These are phyloP conservation scores for Leptinotarsa haldemani DNA, from an alignment of 2,888 invertebrate species.

Conservation along the genomic window DNA sequence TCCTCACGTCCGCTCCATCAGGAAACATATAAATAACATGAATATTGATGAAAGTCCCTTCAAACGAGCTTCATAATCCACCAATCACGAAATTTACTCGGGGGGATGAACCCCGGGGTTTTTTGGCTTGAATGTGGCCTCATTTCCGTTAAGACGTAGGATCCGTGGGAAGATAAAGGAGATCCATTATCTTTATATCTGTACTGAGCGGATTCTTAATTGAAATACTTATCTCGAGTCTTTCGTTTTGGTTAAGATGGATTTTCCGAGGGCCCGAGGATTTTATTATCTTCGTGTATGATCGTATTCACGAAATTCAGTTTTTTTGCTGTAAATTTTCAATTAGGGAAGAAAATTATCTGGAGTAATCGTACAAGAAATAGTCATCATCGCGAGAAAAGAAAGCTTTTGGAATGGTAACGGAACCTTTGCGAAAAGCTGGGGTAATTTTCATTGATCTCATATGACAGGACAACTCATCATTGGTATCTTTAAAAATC, in stretches of 20 bases:
- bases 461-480: too few species aligned
- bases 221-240: background rate
- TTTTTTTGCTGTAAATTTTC: too few species aligned
- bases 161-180: background rate
- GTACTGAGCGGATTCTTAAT: background rate
- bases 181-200: conserved; percentile 5
- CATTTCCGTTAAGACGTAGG: background rate
- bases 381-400: too few species aligned
- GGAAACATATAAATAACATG: background rate
- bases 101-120: background rate
- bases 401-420: too few species aligned
- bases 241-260: background rate
- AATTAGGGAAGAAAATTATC: too few species aligned
- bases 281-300: background rate
- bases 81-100: background rate
- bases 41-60: background rate
- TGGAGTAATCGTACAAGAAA: too few species aligned
- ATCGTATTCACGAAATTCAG: too few species aligned
- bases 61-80: background rate
- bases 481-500: too few species aligned
- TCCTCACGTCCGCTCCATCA: background rate
- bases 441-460: too few species aligned
- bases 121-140: background rate
- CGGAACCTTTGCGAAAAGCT: too few species aligned
- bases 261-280: background rate